phyloP scores from a whole-genome alignment of 2,888 invertebrate species.

The Thymelicus acteon region DNA sequence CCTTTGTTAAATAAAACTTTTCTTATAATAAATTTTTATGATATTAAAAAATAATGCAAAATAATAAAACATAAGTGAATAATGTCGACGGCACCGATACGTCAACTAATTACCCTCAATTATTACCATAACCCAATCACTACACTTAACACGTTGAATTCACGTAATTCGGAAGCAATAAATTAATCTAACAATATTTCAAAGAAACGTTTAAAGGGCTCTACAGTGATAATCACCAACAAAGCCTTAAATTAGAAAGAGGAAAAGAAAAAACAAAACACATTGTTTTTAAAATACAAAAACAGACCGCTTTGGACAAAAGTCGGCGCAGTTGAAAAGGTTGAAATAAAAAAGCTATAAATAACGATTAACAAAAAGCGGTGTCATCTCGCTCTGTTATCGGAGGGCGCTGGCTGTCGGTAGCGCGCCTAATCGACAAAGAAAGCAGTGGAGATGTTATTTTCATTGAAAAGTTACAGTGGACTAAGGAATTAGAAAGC shows the following conservation, averaged over 20 bases:
- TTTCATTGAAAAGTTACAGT: conserved; percentile 16
- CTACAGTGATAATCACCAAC: conserved; percentile 35
- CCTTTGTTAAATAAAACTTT: too few relatives aligned
- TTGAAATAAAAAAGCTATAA: conserved; percentile 75
- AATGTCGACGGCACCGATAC: too few relatives aligned
- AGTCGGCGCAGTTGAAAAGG: conserved; percentile 63
- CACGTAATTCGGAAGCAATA: conserved; percentile 24
- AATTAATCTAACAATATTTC: conserved; percentile 11
- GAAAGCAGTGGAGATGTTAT: conserved; percentile 53
- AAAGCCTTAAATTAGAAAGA: conserved; percentile 31
- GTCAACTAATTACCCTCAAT: neutral
- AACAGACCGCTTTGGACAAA: conserved; percentile 58
- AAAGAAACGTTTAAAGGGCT: conserved; percentile 29
- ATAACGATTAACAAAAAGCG: conserved; percentile 83
- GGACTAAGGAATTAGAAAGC: too few relatives aligned
- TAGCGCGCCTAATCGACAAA: conserved; percentile 54
- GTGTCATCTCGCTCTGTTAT: conserved; percentile 81
- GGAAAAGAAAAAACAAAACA: conserved; percentile 23
- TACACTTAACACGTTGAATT: neutral
- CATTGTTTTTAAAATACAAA: conserved; percentile 37
- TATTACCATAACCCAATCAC: neutral
- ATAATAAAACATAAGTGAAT: too few relatives aligned
- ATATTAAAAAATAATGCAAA: too few relatives aligned
- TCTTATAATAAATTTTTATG: too few relatives aligned
- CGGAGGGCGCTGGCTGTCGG: conserved; percentile 53